Base-by-base conservation (phyloP, 2,888 invertebrate genomes). In the Eristalis pertinax region DNA sequence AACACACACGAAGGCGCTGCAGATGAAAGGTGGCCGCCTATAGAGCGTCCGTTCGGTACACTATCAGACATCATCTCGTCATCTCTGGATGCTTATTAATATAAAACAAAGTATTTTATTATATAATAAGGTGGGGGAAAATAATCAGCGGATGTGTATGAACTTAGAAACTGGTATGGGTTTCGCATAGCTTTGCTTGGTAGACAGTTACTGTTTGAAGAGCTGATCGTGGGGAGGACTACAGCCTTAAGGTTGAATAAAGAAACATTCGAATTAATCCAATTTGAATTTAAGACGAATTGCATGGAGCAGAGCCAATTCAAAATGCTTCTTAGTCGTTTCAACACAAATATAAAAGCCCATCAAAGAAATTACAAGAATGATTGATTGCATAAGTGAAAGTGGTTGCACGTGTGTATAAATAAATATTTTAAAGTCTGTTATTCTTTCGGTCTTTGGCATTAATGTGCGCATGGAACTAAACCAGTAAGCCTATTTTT, bases 241-340 rank as follows among this genome's bases (percentile, higher is more conserved):
- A 70, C 70, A 65, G 70, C 69, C 75, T 75, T 67, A 84, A 84
- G 79, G 80, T 72, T 80, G 75, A 84, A 84, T 80, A 84, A 72
- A 41, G 75, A 75, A 80, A 80, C 29, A 26, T 80, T 72, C 72
- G 62, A 72, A 80, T 60, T 70, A 67, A 79, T 80, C 50, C 64
- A 70, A 78, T 78, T 78, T 38, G 4, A 70, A 78, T 50, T 78
- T 64, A 22, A 2, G n/a, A n/a, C 60, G 68, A 68, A 50, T 50
- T 69, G 4, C 2, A 13, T 35, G 13, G 38, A 38, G 2, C 38
- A 38, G 2, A 38, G 4, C 38, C 11, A 13, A 13, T 38, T 38
- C 3, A 38, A 38, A 38, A 38, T 38, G 13, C 13, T 38, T 38
- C 11, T 13, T 13, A 38, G 38, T 13, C 13, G 38, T 10, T 32